Percentiles rank a stretch among this genome's conserved stretches.
Evolutionary conservation across 2,113 vertebrate species (phyloP).

Genomic region (Anoura caudifer): DNA sequence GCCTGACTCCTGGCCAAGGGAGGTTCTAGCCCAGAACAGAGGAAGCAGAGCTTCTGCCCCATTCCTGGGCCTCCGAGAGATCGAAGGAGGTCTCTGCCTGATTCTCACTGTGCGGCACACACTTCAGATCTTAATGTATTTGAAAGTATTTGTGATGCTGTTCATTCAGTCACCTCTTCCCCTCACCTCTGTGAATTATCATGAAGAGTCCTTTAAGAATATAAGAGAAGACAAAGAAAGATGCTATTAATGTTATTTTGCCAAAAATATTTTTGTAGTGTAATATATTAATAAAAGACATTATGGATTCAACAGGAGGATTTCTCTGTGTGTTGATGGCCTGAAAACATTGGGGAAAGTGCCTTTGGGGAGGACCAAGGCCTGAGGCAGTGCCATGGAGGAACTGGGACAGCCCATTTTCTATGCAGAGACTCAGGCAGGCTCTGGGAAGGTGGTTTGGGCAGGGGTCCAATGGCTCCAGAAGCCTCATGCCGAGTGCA

Average conservation of each 20-base stretch:
- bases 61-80: background rate
- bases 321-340: background rate
- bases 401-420: background rate
- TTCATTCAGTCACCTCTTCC: constrained; percentile 56
- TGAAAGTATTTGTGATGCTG: background rate
- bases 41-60: background rate
- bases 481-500: background rate
- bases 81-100: background rate
- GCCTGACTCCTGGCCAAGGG: background rate
- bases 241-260: constrained; percentile 88
- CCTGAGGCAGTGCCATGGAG: background rate
- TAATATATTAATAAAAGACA: constrained; percentile 89
- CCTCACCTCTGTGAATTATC: constrained; percentile 76
- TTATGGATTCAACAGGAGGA: constrained; percentile 64
- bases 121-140: background rate
- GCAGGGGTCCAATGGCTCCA: background rate
- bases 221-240: constrained; percentile 78
- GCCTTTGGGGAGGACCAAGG: background rate
- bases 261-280: constrained; percentile 87
- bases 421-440: background rate
- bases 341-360: background rate
- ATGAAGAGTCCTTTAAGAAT: constrained; percentile 78
- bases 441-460: background rate
- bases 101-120: background rate
- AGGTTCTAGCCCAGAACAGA: background rate